Conservation (phyloP, 2,113 vertebrate species). For the Pygoscelis antarcticus region DNA sequence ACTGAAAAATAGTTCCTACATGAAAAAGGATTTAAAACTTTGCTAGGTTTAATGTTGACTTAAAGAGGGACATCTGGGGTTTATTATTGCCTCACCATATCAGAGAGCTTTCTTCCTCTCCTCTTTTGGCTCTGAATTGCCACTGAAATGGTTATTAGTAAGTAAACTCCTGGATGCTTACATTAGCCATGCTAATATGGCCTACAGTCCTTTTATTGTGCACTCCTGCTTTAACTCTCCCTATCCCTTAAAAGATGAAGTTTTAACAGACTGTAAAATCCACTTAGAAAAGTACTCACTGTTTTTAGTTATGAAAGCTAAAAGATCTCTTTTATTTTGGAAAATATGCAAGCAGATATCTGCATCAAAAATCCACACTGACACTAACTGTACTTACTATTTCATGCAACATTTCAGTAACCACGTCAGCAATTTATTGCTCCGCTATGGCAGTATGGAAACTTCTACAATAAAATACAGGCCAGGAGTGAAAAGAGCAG, state of each 20-base stretch:
- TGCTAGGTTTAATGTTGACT: background rate
- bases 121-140: conserved; percentile 16
- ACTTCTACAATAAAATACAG: conserved; percentile 49
- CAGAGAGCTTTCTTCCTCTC: background rate
- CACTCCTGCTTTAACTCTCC: conserved; percentile 51
- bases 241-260: conserved; percentile 6
- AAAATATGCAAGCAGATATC: background rate
- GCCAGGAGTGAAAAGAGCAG: conserved; percentile 63
- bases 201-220: conserved; percentile 32
- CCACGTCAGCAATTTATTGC: conserved; percentile 11
- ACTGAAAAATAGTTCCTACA: background rate
- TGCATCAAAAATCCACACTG: background rate
- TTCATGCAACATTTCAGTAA: conserved; percentile 23
- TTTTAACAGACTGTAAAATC: conserved; percentile 49
- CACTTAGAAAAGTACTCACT: background rate
- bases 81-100: conserved; percentile 15
- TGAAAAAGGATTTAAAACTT: background rate
- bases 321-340: background rate
- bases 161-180: conserved; percentile 56
- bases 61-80: conserved; percentile 14
- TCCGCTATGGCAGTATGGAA: conserved; percentile 32
- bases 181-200: conserved; percentile 37
- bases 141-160: conserved; percentile 48
- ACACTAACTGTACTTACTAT: background rate
- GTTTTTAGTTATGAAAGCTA: background rate